Evolutionary conservation across 1,140 invertebrate genomes (phyloP).

Genomic region (Andricus grossulariae): DNA sequence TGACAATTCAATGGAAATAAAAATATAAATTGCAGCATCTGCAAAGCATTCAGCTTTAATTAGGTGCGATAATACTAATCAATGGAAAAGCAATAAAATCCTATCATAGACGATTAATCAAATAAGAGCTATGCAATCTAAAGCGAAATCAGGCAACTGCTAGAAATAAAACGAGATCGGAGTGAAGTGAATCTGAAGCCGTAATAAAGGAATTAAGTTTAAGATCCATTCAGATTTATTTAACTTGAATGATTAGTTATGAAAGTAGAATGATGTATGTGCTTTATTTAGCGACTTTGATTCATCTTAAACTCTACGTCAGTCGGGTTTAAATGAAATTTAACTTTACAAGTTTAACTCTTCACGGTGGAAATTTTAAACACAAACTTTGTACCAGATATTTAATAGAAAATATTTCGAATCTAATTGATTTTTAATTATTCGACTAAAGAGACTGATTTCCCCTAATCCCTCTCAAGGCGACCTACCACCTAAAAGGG

Average conservation of each 20-base stretch:
- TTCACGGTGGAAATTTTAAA: neutral
- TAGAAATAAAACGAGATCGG: no score
- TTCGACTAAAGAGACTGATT: no score
- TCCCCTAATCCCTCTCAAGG: no score
- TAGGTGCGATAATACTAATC: neutral
- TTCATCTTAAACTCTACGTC: neutral
- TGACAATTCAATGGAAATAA: neutral
- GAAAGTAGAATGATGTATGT: neutral
- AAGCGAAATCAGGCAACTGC: neutral
- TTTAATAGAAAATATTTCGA: no score
- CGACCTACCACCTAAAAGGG: no score
- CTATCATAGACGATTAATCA: neutral
- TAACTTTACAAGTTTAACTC: neutral
- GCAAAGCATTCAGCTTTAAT: neutral
- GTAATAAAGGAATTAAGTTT: neutral
- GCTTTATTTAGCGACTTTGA: conserved; percentile 3
- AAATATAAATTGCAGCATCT: neutral
- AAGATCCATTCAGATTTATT: conserved; percentile 7
- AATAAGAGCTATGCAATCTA: neutral
- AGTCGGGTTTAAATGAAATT: neutral
- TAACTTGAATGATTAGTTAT: conserved; percentile 1
- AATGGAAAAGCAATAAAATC: conserved; percentile 2
- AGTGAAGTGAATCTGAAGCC: neutral
- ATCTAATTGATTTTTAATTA: no score
- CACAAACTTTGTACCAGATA: no score